Conservation (phyloP, 2,113 vertebrate genomes). For the Barnardius zonarius region DNA sequence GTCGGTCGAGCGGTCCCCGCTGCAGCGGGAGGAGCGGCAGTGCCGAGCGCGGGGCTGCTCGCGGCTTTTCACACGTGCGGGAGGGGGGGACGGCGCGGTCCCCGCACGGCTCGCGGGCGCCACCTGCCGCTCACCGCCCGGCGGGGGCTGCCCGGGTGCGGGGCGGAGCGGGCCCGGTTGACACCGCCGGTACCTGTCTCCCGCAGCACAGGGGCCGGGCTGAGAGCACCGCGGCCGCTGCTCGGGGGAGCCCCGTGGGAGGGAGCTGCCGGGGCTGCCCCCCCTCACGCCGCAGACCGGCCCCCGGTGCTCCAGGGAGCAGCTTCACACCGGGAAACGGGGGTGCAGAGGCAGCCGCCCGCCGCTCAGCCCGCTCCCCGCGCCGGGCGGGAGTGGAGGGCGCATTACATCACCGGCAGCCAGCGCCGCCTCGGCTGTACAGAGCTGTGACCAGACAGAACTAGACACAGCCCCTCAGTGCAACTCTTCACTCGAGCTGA, state of each 20-base stretch:
- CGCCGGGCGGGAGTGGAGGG: not conserved
- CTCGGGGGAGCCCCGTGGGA: not conserved
- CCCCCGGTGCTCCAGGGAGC: not conserved
- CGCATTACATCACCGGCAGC: not conserved
- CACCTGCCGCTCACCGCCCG: constrained; percentile 24
- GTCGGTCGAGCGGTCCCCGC: not conserved
- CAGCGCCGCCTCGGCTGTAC: not conserved
- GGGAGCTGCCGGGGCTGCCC: not conserved
- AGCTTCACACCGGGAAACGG: not conserved
- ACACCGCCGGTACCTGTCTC: no score
- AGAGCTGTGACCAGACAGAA: accelerated
- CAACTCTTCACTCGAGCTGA: not conserved
- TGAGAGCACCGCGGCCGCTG: not conserved
- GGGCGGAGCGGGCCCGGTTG: no score
- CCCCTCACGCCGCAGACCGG: no score
- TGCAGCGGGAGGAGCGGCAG: not conserved
- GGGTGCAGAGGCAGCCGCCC: not conserved
- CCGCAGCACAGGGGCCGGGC: not conserved
- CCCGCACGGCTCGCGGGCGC: not conserved
- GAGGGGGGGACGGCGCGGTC: not conserved
- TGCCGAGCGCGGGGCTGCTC: not conserved
- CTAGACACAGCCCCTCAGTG: accelerated
- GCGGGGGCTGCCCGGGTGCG: not conserved
- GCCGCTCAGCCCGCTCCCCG: accelerated
- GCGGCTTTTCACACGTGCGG: constrained; percentile 8